Base-by-base conservation (phyloP, 1,140 invertebrate genomes). In the Penaeus indicus region DNA sequence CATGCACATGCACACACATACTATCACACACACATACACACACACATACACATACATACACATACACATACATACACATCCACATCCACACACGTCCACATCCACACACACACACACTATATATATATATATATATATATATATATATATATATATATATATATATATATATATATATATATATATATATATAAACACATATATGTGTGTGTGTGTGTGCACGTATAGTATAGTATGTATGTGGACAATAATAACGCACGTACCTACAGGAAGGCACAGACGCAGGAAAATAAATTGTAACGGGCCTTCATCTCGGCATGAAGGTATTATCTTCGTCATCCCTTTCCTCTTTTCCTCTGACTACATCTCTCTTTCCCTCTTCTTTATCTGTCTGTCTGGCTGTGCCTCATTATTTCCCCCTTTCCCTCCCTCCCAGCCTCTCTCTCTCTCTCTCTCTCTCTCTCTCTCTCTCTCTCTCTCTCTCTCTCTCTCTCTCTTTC, bases 401-500 rank as follows among this genome's bases (percentile, higher is more conserved):
- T 72, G 18, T 72, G 69, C 16, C 38, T 72, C 38, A 16, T 21
- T 32, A 1, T 27, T 13, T 3, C 25, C 25, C 38, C 5, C 18
- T 18, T 72, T 72, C 21, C 25, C 1, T 72, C 22, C 21, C 13
- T 47, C n/a, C 13, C 38, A 27, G n/a, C 27, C 21, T 79, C n/a
- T 38, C 13, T 27, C 8, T 79, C n/a, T 27, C 27, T 79, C 38
- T 27, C 21, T 79, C 25, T 21, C 11, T 27, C 8, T 21, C 11
- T 47, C n/a, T 21, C n/a, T n/a, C 42, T 60, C 83, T 69, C 83
- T 84, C 63, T 84, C 63, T 69, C 83, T 84, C 63, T 84, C 83
- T 69, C 63, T 84, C 83, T 84, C 63, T 84, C 83, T 84, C 63
- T 82, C 80, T 82, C 54, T 82, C 80, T 82, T 21, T 82, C 80